Conservation (phyloP, 1,140 invertebrate genomes). For the Eufriesea mexicana region DNA sequence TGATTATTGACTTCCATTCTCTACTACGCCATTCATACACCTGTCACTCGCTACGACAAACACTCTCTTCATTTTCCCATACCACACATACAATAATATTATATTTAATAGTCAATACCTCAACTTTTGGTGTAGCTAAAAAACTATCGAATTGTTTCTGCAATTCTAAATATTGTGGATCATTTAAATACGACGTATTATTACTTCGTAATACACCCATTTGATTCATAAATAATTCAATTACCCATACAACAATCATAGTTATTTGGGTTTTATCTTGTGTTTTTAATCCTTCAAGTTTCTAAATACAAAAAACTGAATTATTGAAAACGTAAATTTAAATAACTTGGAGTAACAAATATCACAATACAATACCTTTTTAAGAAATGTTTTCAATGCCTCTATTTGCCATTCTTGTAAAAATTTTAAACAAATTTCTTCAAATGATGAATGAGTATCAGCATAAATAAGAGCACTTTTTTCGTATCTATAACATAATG, state of each 20-base stretch:
- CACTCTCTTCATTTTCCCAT: no score
- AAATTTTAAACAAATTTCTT: conserved; percentile 97
- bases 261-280: conserved; percentile 92
- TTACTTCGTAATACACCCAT: conserved; percentile 87
- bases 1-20: no score
- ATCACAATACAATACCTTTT: conserved; percentile 83
- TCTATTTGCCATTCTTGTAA: conserved; percentile 91
- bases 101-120: conserved; percentile 67
- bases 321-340: conserved; percentile 1
- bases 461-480: conserved; percentile 94
- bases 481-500: conserved; percentile 84
- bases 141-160: conserved; percentile 92
- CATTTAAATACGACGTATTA: conserved; percentile 71
- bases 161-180: conserved; percentile 84
- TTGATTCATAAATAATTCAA: conserved; percentile 95
- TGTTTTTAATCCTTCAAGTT: conserved; percentile 82
- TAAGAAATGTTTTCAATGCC: conserved; percentile 93
- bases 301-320: conserved; percentile 72
- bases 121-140: conserved; percentile 85
- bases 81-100: not conserved
- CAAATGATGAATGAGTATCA: conserved; percentile 95
- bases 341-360: conserved; percentile 45
- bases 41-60: no score
- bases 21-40: no score
- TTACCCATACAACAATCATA: conserved; percentile 96